Percentiles rank a stretch among this genome's conserved stretches.
Evolutionary conservation across 2,113 vertebrate genomes (phyloP).

Genomic region (Nipponia nippon): DNA sequence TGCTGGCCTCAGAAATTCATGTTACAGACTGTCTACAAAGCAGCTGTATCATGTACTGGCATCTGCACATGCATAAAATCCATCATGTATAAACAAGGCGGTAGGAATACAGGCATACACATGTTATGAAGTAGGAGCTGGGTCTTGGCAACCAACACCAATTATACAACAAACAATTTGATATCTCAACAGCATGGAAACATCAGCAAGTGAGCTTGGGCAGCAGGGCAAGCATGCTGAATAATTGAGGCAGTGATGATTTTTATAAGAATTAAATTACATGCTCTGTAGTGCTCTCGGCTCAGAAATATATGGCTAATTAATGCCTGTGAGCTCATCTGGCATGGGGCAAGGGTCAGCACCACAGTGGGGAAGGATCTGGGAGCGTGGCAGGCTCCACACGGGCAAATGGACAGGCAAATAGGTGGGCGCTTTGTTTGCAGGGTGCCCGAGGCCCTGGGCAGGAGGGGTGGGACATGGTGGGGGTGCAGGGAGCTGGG

Average conservation of each 20-base stretch:
- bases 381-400: neutral
- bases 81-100: neutral
- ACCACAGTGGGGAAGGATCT: neutral
- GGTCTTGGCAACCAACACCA: neutral
- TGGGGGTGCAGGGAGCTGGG: neutral
- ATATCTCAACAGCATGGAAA: neutral
- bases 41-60: neutral
- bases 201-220: neutral
- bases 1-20: neutral
- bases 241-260: neutral
- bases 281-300: neutral
- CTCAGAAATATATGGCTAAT: neutral
- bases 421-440: neutral
- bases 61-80: neutral
- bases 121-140: neutral
- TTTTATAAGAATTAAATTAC: neutral
- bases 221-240: accelerated
- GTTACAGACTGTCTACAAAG: neutral
- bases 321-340: neutral
- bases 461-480: neutral
- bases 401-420: neutral
- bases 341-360: neutral
- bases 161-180: neutral
- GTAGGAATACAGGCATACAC: neutral
- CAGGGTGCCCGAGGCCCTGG: accelerated